Conservation (phyloP, 2,888 invertebrate genomes). For the Caenorhabditis sinica region DNA sequence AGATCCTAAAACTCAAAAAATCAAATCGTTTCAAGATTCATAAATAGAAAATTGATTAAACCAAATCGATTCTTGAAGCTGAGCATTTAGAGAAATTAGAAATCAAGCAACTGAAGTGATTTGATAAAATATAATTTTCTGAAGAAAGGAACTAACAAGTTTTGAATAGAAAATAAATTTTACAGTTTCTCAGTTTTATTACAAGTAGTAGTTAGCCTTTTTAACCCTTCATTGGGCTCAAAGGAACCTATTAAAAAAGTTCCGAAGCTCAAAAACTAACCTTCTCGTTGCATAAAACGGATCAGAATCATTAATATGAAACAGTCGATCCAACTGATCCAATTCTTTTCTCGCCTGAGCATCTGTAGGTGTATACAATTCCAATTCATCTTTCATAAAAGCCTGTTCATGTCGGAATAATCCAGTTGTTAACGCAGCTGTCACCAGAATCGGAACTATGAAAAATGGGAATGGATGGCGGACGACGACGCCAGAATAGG, state of each 20-base stretch:
- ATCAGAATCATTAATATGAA: slow-evolving; percentile 83
- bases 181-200: too few relatives aligned
- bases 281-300: slow-evolving; percentile 83
- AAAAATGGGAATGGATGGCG: slow-evolving; percentile 79
- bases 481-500: slow-evolving; percentile 78
- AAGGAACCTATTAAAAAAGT: background rate
- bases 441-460: slow-evolving; percentile 78
- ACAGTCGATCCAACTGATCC: slow-evolving; percentile 77
- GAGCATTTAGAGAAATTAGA: background rate
- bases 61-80: too few relatives aligned
- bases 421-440: slow-evolving; percentile 77
- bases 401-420: slow-evolving; percentile 76
- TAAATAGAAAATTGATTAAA: too few relatives aligned
- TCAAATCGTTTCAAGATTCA: too few relatives aligned
- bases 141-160: too few relatives aligned
- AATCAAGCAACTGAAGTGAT: background rate
- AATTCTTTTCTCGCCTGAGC: slow-evolving; percentile 80
- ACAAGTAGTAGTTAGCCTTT: too few relatives aligned
- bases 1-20: too few relatives aligned
- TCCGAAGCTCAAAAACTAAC: slow-evolving; percentile 58
- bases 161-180: too few relatives aligned
- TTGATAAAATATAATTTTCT: background rate
- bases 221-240: too few relatives aligned
- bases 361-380: slow-evolving; percentile 83
- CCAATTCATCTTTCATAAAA: slow-evolving; percentile 82